Evolutionary conservation across 2,113 vertebrate species (phyloP).

Genomic region (Corythornis vintsioides): DNA sequence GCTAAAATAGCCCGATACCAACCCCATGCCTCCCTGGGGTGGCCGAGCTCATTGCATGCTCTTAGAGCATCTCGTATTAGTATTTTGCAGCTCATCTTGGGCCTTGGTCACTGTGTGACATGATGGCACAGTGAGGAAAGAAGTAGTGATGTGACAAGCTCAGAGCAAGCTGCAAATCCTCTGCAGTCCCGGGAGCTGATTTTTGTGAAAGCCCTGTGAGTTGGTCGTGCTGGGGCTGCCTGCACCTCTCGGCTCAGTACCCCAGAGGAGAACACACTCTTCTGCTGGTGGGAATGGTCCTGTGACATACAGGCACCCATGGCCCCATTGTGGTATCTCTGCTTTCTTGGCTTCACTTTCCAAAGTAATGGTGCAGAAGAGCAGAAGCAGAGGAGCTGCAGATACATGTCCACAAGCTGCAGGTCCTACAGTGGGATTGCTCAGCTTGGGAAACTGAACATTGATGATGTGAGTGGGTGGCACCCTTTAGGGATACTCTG

Average conservation of each 20-base stretch:
- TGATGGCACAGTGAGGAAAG: not conserved
- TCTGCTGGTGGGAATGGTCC: not conserved
- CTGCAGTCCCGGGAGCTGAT: not conserved
- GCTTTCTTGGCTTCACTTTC: not conserved
- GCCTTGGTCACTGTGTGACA: fast-evolving
- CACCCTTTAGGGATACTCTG: not conserved
- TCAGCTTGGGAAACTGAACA: not conserved
- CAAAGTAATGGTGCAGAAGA: fast-evolving
- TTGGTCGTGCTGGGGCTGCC: not conserved
- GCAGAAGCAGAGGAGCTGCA: not conserved
- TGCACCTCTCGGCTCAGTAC: not conserved
- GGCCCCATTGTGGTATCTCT: fast-evolving
- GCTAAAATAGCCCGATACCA: not conserved
- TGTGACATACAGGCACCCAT: not conserved
- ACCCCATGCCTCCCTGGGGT: not conserved
- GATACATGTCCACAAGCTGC: fast-evolving
- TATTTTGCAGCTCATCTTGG: not conserved
- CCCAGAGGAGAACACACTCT: not conserved
- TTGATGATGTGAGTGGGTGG: not conserved
- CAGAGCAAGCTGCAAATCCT: not conserved
- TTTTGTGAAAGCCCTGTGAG: not conserved
- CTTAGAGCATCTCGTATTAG: fast-evolving
- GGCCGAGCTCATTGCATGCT: fast-evolving
- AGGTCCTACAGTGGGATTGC: not conserved
- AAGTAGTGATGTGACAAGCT: fast-evolving